These are phyloP conservation scores for Pseudomyrmex dendroicus DNA, from an alignment of 1,140 invertebrate species.

Conservation along the genomic window DNA sequence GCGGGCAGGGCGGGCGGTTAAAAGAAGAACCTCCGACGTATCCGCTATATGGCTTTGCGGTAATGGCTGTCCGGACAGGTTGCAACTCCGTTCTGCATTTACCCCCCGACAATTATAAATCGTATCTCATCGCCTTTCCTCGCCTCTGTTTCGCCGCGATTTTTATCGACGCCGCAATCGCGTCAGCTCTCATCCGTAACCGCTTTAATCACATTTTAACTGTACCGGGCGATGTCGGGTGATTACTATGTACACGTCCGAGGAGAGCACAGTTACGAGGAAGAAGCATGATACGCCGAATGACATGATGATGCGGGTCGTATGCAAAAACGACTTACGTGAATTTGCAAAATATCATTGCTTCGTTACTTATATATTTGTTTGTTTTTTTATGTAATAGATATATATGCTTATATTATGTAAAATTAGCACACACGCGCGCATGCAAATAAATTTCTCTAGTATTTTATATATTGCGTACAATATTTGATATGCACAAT, in stretches of 20 bases:
- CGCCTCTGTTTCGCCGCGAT: conserved; percentile 52
- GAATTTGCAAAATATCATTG: not conserved
- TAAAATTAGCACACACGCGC: not conserved
- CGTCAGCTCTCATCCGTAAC: conserved; percentile 53
- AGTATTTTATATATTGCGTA: not conserved
- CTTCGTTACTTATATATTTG: not conserved
- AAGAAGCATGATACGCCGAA: conserved; percentile 21
- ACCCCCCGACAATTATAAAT: conserved; percentile 56
- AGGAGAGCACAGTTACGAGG: conserved; percentile 28
- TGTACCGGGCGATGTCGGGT: conserved; percentile 23
- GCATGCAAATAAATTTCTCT: not conserved
- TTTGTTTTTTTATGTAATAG: too few species aligned
- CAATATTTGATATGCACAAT: not conserved
- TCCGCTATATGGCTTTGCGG: conserved; percentile 20
- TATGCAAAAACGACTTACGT: not conserved
- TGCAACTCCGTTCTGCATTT: conserved; percentile 47
- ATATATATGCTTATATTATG: not conserved
- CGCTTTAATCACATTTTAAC: conserved; percentile 59
- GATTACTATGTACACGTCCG: conserved; percentile 44
- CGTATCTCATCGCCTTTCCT: conserved; percentile 57
- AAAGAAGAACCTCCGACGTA: conserved; percentile 6
- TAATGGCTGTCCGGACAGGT: conserved; percentile 25
- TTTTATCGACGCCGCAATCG: conserved; percentile 49
- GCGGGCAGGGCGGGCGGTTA: conserved; percentile 1
- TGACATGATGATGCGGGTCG: conserved; percentile 18